phyloP scores from a whole-genome alignment of 2,797 vertebrate species.

The Zonotrichia albicollis region DNA sequence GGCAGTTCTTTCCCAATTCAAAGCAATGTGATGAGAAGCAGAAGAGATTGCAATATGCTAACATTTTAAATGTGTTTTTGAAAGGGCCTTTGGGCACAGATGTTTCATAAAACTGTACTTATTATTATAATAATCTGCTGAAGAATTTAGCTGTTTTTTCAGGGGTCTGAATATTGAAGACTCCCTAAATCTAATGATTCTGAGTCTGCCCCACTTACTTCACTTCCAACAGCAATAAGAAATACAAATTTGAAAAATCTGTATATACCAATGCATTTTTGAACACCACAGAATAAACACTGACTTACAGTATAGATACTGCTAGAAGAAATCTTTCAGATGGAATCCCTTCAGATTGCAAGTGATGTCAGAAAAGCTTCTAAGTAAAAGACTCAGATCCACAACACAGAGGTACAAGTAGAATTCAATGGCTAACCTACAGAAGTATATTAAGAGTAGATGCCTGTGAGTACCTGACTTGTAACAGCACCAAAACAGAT shows the following conservation, averaged over 20 bases:
- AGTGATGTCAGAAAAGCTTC: not conserved
- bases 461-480: not conserved
- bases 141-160: slow-evolving; percentile 59
- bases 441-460: not conserved
- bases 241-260: slow-evolving; percentile 36
- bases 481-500: not conserved
- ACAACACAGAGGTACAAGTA: not conserved
- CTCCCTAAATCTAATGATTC: slow-evolving; percentile 47
- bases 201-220: not conserved
- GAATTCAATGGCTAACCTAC: not conserved
- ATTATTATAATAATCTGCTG: slow-evolving; percentile 58
- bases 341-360: not conserved
- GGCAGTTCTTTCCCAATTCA: slow-evolving; percentile 32
- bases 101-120: slow-evolving; percentile 63
- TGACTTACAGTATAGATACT: not conserved
- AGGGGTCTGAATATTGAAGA: slow-evolving; percentile 45
- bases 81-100: slow-evolving; percentile 62
- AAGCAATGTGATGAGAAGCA: slow-evolving; percentile 32
- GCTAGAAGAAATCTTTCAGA: not conserved
- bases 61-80: slow-evolving; percentile 46
- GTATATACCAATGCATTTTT: not conserved
- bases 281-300: not conserved
- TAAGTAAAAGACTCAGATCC: not conserved
- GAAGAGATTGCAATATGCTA: slow-evolving; percentile 30
- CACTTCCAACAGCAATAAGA: slow-evolving; percentile 5